Evolutionary conservation across 1,140 invertebrate species (phyloP).

Genomic region (Procambarus virginalis): DNA sequence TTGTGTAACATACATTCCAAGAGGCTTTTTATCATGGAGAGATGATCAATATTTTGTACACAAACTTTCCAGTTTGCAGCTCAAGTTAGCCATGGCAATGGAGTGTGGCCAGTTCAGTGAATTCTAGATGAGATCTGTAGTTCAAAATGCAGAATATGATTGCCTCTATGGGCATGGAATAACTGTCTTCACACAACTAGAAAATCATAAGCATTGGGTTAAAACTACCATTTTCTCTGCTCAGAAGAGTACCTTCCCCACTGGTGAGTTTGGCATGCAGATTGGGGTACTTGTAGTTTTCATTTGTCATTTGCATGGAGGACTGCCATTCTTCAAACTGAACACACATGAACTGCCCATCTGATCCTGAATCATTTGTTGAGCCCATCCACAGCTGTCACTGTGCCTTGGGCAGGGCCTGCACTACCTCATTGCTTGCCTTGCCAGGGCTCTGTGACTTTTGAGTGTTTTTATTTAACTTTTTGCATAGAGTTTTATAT

Average conservation of each 20-base stretch:
- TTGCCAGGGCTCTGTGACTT: conserved; percentile 8
- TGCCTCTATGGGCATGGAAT: neutral
- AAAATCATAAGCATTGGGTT: neutral
- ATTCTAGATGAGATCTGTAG: conserved; percentile 21
- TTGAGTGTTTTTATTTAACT: conserved; percentile 38
- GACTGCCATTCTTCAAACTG: conserved; percentile 12
- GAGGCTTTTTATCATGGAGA: conserved; percentile 67
- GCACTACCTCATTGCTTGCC: neutral
- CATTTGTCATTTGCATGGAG: neutral
- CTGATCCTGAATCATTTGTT: conserved; percentile 33
- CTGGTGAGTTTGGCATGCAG: neutral
- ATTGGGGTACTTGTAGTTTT: neutral
- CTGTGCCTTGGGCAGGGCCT: conserved; percentile 7
- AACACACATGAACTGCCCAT: neutral
- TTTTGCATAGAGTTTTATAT: conserved; percentile 59
- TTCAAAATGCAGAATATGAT: neutral
- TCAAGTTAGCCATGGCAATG: conserved; percentile 45
- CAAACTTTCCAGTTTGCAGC: conserved; percentile 52
- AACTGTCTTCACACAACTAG: no score
- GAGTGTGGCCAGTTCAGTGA: conserved; percentile 18
- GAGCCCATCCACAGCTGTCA: neutral
- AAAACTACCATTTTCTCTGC: neutral
- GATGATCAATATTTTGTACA: conserved; percentile 56
- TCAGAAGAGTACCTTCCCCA: neutral
- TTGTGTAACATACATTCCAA: conserved; percentile 63